Evolutionary conservation across 2,888 invertebrate species (phyloP), one percentile per base, ranked within the genome.

Genomic region (Sphinx pinastri): DNA sequence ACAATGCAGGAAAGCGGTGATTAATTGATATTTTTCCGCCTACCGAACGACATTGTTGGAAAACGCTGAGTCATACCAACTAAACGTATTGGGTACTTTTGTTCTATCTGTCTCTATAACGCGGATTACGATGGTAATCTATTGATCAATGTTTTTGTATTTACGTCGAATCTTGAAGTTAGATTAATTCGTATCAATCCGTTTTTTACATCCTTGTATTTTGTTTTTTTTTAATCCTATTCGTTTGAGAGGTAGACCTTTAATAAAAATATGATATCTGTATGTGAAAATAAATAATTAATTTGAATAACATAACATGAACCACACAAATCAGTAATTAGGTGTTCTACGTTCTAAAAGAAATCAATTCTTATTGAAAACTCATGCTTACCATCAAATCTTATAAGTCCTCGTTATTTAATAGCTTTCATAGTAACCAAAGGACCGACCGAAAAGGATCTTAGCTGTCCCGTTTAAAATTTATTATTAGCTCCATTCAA

Each of bases 401-500:
- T 25, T 25, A 25, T 25, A 25, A 25, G 25, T 25, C 25, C 25
- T 25, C 38, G 38, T 55, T 55, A 55, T 55, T 55, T 54, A 14
- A 16, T n/a, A 19, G 19, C 16, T 19, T 19, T 55, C 11, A 73
- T 25, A 25, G 71, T 49, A 71, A 68, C 49, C 66, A 63, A 63
- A 49, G 63, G 63, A 63, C 49, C 19, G 52, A 45, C 51, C 66
- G 25, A 58, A 57, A 52, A 49, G 68, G 66, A 71, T 51, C 71
- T 71, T 72, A 70, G 59, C 63, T 45, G 38, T 59, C 69, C 60
- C 69, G 60, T 76, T 77, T 78, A 77, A 80, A 81, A 83, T 82
- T 81, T 78, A 80, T 78, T 79, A 82, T 77, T 77, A 79, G 75
- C 79, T 74, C 67, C 58, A 81, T 86, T 86, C 81, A 84, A 78